These are phyloP conservation scores for Melipona quadrifasciata DNA, from an alignment of 1,140 invertebrate species.

Conservation along the genomic window DNA sequence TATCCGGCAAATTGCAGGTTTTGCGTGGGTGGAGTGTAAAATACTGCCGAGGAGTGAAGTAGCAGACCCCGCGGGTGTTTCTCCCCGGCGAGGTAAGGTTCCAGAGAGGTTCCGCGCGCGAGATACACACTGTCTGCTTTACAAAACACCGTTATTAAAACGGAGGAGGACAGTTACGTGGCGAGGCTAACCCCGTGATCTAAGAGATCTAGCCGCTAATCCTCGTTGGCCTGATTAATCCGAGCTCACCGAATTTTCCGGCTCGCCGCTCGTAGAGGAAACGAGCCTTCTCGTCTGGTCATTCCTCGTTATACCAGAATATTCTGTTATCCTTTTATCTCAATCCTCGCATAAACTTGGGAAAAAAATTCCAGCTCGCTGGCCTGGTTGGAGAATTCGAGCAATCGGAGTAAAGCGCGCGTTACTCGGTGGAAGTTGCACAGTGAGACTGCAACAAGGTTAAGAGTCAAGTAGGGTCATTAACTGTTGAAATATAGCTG, in stretches of 20 bases:
- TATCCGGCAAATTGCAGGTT: background rate
- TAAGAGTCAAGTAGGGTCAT: too few species aligned
- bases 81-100: background rate
- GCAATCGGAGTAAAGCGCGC: background rate
- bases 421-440: background rate
- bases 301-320: background rate
- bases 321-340: constrained; percentile 25
- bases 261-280: background rate
- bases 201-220: constrained; percentile 38
- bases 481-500: too few species aligned
- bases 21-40: background rate
- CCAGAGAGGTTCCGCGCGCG: background rate
- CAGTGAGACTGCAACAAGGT: background rate
- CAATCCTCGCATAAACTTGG: background rate
- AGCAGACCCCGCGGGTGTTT: background rate
- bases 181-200: constrained; percentile 29
- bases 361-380: background rate
- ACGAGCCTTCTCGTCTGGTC: background rate
- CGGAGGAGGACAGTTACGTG: background rate
- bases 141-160: constrained; percentile 35
- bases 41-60: background rate
- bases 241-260: constrained; percentile 38
- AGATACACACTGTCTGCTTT: constrained; percentile 4
- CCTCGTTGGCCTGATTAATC: constrained; percentile 26
- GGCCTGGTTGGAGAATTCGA: background rate